Percentiles rank a stretch among this genome's conserved stretches.
Conservation (phyloP, 1,140 invertebrate species). For the Aphidius gifuensis region DNA sequence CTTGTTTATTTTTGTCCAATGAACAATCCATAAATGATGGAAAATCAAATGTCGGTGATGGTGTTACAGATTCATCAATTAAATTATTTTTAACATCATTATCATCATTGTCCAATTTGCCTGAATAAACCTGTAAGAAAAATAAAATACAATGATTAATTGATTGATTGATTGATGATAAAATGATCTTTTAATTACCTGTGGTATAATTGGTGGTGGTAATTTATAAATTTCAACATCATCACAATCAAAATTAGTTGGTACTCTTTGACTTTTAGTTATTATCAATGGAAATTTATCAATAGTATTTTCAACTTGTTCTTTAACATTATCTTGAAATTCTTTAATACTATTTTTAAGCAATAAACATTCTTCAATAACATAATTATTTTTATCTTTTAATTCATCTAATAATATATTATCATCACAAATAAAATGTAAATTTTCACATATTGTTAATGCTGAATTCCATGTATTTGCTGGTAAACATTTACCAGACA, state of each 20-base stretch:
- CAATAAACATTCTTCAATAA: slow-evolving; percentile 60
- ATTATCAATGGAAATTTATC: slow-evolving; percentile 70
- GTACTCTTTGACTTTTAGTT: slow-evolving; percentile 63
- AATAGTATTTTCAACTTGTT: slow-evolving; percentile 65
- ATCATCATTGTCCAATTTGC: slow-evolving; percentile 32
- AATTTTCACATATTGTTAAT: slow-evolving; percentile 71
- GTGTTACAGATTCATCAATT: slow-evolving; percentile 47
- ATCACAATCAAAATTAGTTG: slow-evolving; percentile 60
- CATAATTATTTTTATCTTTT: slow-evolving; percentile 58
- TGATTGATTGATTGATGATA: background rate
- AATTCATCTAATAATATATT: slow-evolving; percentile 67
- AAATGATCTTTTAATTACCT: slow-evolving; percentile 33
- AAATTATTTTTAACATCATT: slow-evolving; percentile 38
- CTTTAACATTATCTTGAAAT: slow-evolving; percentile 65
- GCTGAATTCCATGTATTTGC: slow-evolving; percentile 74
- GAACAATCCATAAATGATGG: slow-evolving; percentile 47
- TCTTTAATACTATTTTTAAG: slow-evolving; percentile 65
- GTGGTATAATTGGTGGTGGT: slow-evolving; percentile 50
- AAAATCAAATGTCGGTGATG: slow-evolving; percentile 52
- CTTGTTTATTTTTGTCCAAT: slow-evolving; percentile 42
- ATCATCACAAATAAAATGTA: slow-evolving; percentile 70
- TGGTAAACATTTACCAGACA: slow-evolving; percentile 83
- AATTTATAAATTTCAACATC: slow-evolving; percentile 53
- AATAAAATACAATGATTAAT: slow-evolving; percentile 8
- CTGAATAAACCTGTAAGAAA: slow-evolving; percentile 35